These are phyloP conservation scores for Blennius ocellaris DNA, from an alignment of 2,113 vertebrate species.

Conservation along the genomic window DNA sequence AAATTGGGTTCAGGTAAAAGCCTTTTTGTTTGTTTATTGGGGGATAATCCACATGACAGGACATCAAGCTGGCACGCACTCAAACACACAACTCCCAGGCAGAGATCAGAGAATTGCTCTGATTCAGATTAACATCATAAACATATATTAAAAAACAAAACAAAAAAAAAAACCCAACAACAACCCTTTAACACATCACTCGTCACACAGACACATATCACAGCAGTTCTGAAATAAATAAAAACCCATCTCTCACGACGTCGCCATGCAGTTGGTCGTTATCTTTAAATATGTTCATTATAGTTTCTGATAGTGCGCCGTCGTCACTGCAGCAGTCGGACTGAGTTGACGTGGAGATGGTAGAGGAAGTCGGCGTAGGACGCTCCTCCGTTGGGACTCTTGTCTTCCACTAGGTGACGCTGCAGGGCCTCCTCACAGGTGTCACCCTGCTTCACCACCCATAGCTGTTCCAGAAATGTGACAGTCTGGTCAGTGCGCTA, in stretches of 20 bases:
- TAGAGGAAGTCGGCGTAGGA: slow-evolving; percentile 86
- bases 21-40: slow-evolving; percentile 26
- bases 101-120: not conserved
- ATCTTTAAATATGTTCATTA: not conserved
- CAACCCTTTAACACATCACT: slow-evolving; percentile 19
- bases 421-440: slow-evolving; percentile 81
- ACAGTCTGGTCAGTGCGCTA: not conserved
- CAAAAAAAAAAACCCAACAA: not conserved
- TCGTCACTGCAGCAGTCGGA: slow-evolving; percentile 75
- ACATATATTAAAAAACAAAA: not conserved
- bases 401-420: slow-evolving; percentile 84
- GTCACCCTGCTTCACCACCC: slow-evolving; percentile 82
- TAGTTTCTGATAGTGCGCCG: not conserved
- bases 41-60: slow-evolving; percentile 17
- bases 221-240: slow-evolving; percentile 31
- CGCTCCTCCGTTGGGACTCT: slow-evolving; percentile 84
- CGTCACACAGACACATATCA: slow-evolving; percentile 10
- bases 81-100: not conserved
- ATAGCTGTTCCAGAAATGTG: slow-evolving; percentile 65
- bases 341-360: slow-evolving; percentile 82
- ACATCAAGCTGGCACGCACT: slow-evolving; percentile 6
- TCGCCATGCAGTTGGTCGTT: slow-evolving; percentile 27
- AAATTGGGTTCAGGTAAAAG: slow-evolving; percentile 19
- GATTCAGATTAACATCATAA: slow-evolving; percentile 27
- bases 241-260: slow-evolving; percentile 9